phyloP scores from a whole-genome alignment of 2,888 invertebrate genomes.

The Scaptodrosophila latifasciaeformis region DNA sequence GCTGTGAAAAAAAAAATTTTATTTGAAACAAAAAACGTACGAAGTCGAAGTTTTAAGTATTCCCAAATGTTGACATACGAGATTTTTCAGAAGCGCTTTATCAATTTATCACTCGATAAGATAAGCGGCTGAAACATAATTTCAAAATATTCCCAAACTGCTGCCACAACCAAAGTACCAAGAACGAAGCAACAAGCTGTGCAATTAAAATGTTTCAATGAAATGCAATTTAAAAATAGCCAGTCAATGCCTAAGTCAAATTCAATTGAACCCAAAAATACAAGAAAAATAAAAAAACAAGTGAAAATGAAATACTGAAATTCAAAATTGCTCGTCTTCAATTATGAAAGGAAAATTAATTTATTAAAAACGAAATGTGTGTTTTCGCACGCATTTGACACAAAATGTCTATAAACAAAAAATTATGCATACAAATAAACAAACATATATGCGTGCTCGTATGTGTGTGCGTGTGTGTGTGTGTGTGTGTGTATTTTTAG shows the following conservation, averaged over 20 bases:
- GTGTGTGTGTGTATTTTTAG: neutral
- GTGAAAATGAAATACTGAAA: slow-evolving; percentile 3
- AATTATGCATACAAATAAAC: neutral
- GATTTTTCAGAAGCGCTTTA: too few species aligned
- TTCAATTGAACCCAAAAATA: slow-evolving; percentile 25
- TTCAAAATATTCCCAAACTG: too few species aligned
- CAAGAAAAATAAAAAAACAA: neutral
- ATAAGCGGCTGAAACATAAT: too few species aligned
- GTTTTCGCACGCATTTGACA: slow-evolving; percentile 31
- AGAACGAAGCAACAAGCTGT: neutral
- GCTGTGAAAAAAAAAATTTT: slow-evolving; percentile 3
- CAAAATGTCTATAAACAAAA: slow-evolving; percentile 8
- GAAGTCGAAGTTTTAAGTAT: neutral
- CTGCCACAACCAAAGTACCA: too few species aligned
- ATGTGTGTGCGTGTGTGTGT: neutral
- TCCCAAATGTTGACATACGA: too few species aligned
- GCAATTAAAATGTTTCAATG: neutral
- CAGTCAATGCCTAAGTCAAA: slow-evolving; percentile 28
- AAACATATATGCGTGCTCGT: neutral
- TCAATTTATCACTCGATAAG: too few species aligned
- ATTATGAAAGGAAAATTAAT: neutral
- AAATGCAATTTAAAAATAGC: slow-evolving; percentile 30
- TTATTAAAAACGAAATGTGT: neutral
- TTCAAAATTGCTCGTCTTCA: slow-evolving; percentile 17
- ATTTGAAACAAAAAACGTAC: slow-evolving; percentile 16